Conservation (phyloP, 1,140 invertebrate species). For the Aphaenogaster rudis region DNA sequence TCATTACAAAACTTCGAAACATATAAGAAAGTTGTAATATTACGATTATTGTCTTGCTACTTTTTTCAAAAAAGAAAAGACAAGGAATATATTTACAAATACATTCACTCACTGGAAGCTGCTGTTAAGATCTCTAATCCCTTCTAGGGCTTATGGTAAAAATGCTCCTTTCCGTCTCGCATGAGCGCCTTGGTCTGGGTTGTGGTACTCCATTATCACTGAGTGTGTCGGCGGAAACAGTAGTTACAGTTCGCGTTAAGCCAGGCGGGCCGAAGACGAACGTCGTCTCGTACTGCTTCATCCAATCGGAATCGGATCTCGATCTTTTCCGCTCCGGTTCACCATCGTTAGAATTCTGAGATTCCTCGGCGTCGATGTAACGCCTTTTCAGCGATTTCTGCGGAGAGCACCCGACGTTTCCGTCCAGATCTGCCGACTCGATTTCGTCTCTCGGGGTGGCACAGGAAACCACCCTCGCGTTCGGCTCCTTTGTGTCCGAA, state of each 20-base stretch:
- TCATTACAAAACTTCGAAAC: background rate
- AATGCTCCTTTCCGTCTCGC: conserved; percentile 9
- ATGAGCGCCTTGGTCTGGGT: background rate
- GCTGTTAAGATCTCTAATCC: background rate
- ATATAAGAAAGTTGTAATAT: conserved; percentile 2
- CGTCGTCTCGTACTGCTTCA: conserved; percentile 44
- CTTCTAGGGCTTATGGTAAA: conserved; percentile 2
- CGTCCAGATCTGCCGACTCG: background rate
- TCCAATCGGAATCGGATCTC: conserved; percentile 51
- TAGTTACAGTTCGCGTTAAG: background rate
- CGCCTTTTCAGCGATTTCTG: background rate
- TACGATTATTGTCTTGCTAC: background rate
- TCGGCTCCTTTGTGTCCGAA: background rate
- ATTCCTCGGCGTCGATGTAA: background rate
- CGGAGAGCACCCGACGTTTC: background rate
- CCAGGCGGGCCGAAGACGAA: conserved; percentile 59
- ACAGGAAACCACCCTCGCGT: background rate
- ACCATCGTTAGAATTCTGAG: background rate
- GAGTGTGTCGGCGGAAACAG: background rate
- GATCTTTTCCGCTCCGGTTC: conserved; percentile 9
- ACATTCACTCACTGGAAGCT: background rate
- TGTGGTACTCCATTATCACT: background rate
- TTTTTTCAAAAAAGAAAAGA: background rate
- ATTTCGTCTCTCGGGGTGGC: background rate
- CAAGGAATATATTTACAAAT: background rate